Conservation (phyloP, 2,888 invertebrate species). For the Nomada ruficornis region DNA sequence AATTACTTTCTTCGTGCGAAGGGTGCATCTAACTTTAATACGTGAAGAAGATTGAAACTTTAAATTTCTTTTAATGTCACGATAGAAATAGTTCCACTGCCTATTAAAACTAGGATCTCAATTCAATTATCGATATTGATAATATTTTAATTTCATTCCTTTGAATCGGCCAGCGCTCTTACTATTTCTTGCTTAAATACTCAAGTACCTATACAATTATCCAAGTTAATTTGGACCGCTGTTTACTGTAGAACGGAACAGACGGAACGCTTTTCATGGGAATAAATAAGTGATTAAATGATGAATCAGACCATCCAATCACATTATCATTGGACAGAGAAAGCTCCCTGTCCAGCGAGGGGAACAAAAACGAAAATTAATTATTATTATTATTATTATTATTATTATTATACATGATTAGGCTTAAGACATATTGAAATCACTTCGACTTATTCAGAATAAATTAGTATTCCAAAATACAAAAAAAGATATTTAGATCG, state of each 20-base stretch:
- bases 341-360: background rate
- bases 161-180: background rate
- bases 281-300: background rate
- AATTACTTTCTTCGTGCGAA: background rate
- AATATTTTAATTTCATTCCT: conserved; percentile 4
- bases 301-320: background rate
- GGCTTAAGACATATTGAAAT: too few relatives aligned
- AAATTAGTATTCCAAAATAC: too few relatives aligned
- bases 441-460: too few relatives aligned
- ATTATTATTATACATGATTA: too few relatives aligned
- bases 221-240: background rate
- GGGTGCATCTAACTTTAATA: background rate
- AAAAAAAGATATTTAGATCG: too few relatives aligned
- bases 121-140: conserved; percentile 9
- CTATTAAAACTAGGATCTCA: background rate
- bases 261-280: background rate
- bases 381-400: too few relatives aligned
- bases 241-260: background rate
- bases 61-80: background rate
- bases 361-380: background rate
- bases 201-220: background rate
- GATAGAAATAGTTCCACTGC: background rate
- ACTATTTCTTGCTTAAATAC: background rate
- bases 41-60: background rate
- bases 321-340: too few relatives aligned